phyloP scores from a whole-genome alignment of 2,797 vertebrate genomes.

The Squalus acanthias region DNA sequence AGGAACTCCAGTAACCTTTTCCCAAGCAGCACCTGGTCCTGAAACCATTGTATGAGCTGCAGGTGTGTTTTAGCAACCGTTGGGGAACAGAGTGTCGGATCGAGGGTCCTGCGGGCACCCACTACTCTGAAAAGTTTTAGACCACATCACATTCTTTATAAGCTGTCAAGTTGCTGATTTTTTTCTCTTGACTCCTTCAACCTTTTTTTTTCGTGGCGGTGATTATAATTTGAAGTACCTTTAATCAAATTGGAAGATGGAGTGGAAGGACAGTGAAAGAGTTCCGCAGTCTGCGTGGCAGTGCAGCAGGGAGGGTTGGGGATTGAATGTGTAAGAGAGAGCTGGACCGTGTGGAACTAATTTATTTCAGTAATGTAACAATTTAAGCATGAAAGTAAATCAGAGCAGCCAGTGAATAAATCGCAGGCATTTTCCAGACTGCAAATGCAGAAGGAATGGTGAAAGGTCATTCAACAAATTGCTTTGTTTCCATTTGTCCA shows the following conservation, averaged over 20 bases:
- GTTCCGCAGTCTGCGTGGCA: neutral
- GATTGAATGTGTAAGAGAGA: neutral
- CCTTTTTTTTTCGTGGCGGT: neutral
- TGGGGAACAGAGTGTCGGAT: neutral
- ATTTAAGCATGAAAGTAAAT: slow-evolving; percentile 21
- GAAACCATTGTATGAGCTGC: neutral
- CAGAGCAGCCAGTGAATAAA: neutral
- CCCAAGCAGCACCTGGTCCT: neutral
- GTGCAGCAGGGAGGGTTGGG: neutral
- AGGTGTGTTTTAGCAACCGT: neutral
- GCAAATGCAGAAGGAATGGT: neutral
- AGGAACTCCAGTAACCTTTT: too few relatives aligned
- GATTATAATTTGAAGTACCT: neutral
- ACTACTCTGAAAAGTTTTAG: neutral
- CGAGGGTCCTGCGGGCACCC: neutral
- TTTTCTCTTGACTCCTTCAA: neutral
- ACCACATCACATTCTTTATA: neutral
- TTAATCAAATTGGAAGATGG: neutral
- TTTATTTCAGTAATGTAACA: neutral
- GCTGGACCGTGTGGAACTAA: neutral
- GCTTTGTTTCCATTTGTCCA: neutral
- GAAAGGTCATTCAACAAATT: neutral
- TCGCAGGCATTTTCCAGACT: neutral
- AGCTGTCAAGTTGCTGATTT: neutral
- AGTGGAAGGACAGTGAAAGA: neutral